Conservation (phyloP, 92 coral and sea anemone genomes). For the Hydrozoanthus gracilis region DNA sequence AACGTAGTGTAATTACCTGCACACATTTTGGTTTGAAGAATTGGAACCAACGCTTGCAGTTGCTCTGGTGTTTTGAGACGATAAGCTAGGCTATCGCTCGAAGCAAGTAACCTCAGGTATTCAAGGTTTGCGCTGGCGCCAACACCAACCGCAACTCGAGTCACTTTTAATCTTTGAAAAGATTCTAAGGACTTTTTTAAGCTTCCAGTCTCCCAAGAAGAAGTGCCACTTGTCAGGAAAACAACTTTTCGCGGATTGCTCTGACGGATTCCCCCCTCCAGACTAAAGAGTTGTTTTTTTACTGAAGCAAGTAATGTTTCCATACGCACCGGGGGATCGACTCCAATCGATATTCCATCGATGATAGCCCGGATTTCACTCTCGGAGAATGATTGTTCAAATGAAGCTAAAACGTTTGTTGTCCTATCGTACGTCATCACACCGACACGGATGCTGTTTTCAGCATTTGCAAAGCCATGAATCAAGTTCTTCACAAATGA, state of each 20-base stretch:
- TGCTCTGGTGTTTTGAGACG: background rate
- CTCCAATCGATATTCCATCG: slow-evolving; percentile 27
- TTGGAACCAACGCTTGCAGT: slow-evolving; percentile 20
- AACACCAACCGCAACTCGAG: slow-evolving; percentile 50
- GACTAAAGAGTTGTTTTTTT: slow-evolving; percentile 63
- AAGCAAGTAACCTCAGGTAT: slow-evolving; percentile 49
- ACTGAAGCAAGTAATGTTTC: slow-evolving; percentile 9
- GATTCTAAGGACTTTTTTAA: slow-evolving; percentile 43
- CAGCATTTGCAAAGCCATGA: slow-evolving; percentile 50
- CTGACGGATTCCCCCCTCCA: slow-evolving; percentile 77
- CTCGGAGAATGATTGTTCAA: slow-evolving; percentile 14
- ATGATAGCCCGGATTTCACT: background rate
- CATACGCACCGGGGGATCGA: slow-evolving; percentile 15
- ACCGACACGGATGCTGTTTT: slow-evolving; percentile 57
- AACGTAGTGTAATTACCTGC: slow-evolving; percentile 20
- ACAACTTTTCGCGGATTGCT: slow-evolving; percentile 72
- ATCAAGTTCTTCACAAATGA: slow-evolving; percentile 40
- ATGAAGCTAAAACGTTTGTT: slow-evolving; percentile 7
- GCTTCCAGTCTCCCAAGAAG: slow-evolving; percentile 51
- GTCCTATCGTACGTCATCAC: slow-evolving; percentile 37
- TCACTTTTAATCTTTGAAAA: slow-evolving; percentile 44
- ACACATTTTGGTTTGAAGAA: slow-evolving; percentile 42
- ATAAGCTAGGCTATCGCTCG: background rate
- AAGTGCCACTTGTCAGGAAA: slow-evolving; percentile 54
- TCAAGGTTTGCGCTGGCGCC: background rate